Evolutionary conservation across 2,888 invertebrate species (phyloP), one percentile per base, ranked within the genome.

Genomic region (Drosophila mercatorum): DNA sequence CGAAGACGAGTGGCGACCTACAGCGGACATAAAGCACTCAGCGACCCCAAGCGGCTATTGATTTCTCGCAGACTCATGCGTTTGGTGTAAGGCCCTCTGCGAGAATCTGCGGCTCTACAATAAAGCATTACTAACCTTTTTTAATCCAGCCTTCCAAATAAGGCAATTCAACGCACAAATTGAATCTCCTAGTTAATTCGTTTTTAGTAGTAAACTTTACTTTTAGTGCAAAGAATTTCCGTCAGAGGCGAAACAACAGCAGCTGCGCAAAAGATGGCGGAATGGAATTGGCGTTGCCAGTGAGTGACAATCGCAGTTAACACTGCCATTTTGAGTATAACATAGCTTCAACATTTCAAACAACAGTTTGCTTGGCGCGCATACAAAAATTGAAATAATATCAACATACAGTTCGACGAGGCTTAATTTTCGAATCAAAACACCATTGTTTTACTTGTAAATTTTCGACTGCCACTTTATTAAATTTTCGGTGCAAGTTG

Each of bases 251-350:
- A 72, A 70, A 68, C 66, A 70, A 59, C 73, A 72, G 73, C 77
- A 77, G 80, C 73, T 79, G 75, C 78, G 55, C 60, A 85, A 81
- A 90, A 91, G 91, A 91, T 91, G 91, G 91, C 91, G 91, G 71
- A 80, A 49, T 47, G 26, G 14, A 10, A 7, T 14, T n/a, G 5
- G 71, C 36, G 77, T 64, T 77, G 76, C 80, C 76, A 80, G 47
- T n/a, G 3, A 10, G 6, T 5, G 2, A 12, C 3, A 2, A 65
- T 36, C 2, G 1, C 4, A 8, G 2, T 17, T 75, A 46, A 67
- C 61, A 71, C 55, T 62, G 14, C 80, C 71, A 59, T 64, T 56
- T 59, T 58, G 76, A 75, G 77, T 70, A 44, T 47, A 66, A 52
- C 56, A 78, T 36, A 0, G 7, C 2, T 8, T 28, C n/a, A 28